Conservation (phyloP, 2,797 vertebrate genomes). For the Echeneis naucrates region DNA sequence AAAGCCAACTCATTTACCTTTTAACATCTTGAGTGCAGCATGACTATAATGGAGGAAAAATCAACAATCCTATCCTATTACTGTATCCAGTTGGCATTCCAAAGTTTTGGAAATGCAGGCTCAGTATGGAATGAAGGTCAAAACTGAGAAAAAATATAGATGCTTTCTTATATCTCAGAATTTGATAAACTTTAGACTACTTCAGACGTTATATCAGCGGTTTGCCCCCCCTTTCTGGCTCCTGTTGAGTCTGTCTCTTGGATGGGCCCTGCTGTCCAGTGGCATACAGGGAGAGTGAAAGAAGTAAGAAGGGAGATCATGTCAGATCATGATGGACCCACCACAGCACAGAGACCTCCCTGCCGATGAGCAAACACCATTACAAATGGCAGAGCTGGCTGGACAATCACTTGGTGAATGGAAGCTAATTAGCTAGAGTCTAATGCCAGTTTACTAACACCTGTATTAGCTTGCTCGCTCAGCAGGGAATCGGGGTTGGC, state of each 20-base stretch:
- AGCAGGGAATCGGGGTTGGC: slow-evolving; percentile 86
- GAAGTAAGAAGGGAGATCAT: slow-evolving; percentile 72
- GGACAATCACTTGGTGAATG: slow-evolving; percentile 87
- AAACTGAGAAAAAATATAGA: neutral
- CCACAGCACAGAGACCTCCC: slow-evolving; percentile 90
- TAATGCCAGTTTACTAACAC: slow-evolving; percentile 95
- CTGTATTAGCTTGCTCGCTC: slow-evolving; percentile 92
- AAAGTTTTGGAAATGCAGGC: neutral
- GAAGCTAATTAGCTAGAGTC: slow-evolving; percentile 88
- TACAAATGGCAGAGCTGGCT: slow-evolving; percentile 87
- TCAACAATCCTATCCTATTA: too few relatives aligned
- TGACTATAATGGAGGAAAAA: too few relatives aligned
- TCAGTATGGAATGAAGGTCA: neutral
- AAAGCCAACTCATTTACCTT: too few relatives aligned
- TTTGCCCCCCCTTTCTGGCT: slow-evolving; percentile 15
- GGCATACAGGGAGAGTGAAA: slow-evolving; percentile 51
- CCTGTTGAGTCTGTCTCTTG: slow-evolving; percentile 15
- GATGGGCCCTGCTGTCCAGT: slow-evolving; percentile 37
- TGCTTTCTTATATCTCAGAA: neutral
- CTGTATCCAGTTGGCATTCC: neutral
- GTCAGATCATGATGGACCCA: slow-evolving; percentile 87
- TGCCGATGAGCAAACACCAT: slow-evolving; percentile 84
- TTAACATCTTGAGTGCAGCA: too few relatives aligned
- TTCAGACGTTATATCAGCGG: neutral
- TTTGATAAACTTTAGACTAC: neutral